Evolutionary conservation across 2,797 vertebrate species (phyloP), one percentile per base, ranked within the genome.

Genomic region (Chelon labrosus): DNA sequence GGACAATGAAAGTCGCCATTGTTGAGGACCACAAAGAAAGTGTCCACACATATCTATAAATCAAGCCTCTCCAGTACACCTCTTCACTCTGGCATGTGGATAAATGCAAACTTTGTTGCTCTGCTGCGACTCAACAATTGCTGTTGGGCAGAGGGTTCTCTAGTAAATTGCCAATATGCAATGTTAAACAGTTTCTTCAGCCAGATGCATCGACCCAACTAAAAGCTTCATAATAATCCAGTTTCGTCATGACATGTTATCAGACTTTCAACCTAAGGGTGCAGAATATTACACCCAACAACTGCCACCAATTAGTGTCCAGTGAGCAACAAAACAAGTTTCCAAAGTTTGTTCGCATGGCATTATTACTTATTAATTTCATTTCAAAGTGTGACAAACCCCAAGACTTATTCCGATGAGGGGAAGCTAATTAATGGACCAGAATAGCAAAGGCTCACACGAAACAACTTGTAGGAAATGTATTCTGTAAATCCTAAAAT

Each of bases 401-500:
- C 73, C 50, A 46, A 82, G 73, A 72, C 67, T 66, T 73, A 47
- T 25, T 10, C 12, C 35, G 56, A 65, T 35, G 44, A 80, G 52
- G 35, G 16, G 67, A 82, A 85, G 70, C 77, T 82, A 80, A 83
- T 86, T 80, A 86, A 81, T 53, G 57, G 71, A 69, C 52, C 62
- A 42, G 42, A 87, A 80, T 59, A 75, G 65, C 10, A 2, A 77
- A 70, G 50, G 59, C 70, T 84, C 52, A 53, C 60, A 66, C 65
- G 65, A 73, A 82, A 75, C 67, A 80, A 80, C 73, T 80, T 54
- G 42, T 53, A 49, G 78, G 70, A 84, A 87, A 85, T 78, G 67
- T 73, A 70, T 77, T 80, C 82, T 76, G 70, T 66, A 82, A 83
- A 85, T 84, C 75, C 79, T 70, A 41, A 86, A 83, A 88, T 86